Conservation (phyloP, 2,888 invertebrate genomes). For the Creontiades dilutus region DNA sequence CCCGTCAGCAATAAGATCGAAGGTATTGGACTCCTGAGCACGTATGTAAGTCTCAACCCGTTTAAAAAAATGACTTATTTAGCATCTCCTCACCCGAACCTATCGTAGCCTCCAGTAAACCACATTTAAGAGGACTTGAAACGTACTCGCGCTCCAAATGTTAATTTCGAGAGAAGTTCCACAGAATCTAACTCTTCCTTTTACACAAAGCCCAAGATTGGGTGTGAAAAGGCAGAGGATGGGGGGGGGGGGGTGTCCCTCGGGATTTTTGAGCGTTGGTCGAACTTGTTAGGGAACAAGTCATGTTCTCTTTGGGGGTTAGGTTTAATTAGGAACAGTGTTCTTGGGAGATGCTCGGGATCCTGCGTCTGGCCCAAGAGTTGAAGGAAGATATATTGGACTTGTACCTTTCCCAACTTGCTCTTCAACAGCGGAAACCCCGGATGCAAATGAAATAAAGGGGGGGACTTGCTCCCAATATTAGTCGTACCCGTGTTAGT, state of each 20-base stretch:
- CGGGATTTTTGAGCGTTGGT: conserved; percentile 64
- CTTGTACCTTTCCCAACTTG: conserved; percentile 59
- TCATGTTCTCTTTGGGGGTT: conserved; percentile 65
- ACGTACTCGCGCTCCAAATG: background rate
- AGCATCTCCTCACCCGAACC: no score
- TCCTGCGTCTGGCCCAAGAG: background rate
- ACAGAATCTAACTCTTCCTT: background rate
- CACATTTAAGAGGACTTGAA: no score
- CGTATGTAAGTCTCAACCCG: no score
- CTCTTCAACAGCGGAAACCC: conserved; percentile 57
- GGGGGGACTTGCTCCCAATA: conserved; percentile 2
- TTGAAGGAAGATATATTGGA: conserved; percentile 68
- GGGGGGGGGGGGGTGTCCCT: conserved; percentile 16
- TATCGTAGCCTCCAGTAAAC: no score
- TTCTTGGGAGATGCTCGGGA: conserved; percentile 54
- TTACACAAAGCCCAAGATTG: background rate
- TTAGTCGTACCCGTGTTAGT: background rate
- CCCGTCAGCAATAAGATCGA: no score
- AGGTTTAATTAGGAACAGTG: conserved; percentile 70
- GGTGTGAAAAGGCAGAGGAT: conserved; percentile 22
- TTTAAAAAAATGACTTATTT: no score
- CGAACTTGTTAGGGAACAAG: conserved; percentile 65
- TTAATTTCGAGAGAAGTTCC: background rate
- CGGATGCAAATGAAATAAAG: conserved; percentile 30
- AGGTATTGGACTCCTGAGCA: no score